phyloP scores from a whole-genome alignment of 1,140 invertebrate genomes.

The Lucilia sericata region DNA sequence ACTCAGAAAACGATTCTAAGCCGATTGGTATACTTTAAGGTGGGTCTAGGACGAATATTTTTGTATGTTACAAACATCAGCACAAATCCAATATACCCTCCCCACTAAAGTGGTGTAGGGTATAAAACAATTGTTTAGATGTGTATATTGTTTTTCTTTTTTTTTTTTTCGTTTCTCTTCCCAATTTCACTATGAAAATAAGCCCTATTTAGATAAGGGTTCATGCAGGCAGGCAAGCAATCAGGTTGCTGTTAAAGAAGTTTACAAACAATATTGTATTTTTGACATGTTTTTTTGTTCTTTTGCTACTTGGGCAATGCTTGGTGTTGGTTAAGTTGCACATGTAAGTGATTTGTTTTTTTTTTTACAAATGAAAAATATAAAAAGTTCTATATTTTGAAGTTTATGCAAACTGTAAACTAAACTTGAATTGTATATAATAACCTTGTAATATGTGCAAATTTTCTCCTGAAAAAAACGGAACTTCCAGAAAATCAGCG shows the following conservation, averaged over 20 bases:
- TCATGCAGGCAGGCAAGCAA: background rate
- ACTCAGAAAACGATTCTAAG: no score
- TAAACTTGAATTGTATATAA: background rate
- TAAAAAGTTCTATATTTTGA: background rate
- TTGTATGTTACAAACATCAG: no score
- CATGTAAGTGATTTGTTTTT: background rate
- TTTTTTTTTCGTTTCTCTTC: no score
- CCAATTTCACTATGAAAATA: no score
- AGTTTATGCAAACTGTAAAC: background rate
- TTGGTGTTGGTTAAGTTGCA: background rate
- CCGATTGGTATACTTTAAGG: no score
- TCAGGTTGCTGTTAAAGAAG: background rate
- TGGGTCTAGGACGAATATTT: no score
- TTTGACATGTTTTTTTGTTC: background rate
- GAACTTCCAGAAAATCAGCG: no score
- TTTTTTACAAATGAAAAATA: no score
- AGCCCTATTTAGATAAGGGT: background rate
- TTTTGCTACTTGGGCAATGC: background rate
- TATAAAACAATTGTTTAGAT: background rate
- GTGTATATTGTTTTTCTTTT: background rate
- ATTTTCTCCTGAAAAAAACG: background rate
- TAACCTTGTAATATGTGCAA: background rate
- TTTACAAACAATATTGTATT: background rate
- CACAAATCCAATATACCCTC: no score
- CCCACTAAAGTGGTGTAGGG: no score